Evolutionary conservation across 1,140 invertebrate genomes (phyloP).

Genomic region (Rhopalosiphum padi): DNA sequence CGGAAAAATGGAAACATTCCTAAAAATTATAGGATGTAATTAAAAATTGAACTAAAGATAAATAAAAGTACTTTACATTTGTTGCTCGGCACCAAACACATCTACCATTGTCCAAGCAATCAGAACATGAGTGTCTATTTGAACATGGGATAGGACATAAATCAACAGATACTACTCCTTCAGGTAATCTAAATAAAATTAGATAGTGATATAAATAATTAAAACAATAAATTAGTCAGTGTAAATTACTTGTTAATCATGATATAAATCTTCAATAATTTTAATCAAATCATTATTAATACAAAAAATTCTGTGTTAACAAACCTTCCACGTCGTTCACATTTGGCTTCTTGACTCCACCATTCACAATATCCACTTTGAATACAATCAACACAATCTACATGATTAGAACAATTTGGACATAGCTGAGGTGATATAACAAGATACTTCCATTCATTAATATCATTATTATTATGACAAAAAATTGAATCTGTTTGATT

Average conservation of each 20-base stretch:
- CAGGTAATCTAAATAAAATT: constrained; percentile 64
- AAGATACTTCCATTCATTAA: constrained; percentile 76
- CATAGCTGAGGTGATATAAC: constrained; percentile 82
- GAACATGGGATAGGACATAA: constrained; percentile 80
- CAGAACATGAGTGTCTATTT: constrained; percentile 76
- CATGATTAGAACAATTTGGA: constrained; percentile 85
- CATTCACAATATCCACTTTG: constrained; percentile 79
- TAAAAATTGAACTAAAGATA: background rate
- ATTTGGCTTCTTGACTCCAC: constrained; percentile 84
- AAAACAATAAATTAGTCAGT: background rate
- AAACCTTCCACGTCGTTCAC: constrained; percentile 77
- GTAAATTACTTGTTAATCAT: background rate
- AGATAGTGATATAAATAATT: background rate
- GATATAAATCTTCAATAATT: background rate
- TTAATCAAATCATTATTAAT: background rate
- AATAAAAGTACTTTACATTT: constrained; percentile 63
- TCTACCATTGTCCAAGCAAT: constrained; percentile 84
- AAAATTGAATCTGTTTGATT: constrained; percentile 70
- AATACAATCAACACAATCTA: constrained; percentile 82
- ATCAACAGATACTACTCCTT: constrained; percentile 69
- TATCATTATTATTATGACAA: constrained; percentile 65
- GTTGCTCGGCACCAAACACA: constrained; percentile 96
- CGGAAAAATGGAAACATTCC: constrained; percentile 92
- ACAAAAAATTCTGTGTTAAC: background rate
- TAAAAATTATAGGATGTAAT: constrained; percentile 60